Conservation (phyloP, 2,888 invertebrate genomes). For the Euzetes globulus region DNA sequence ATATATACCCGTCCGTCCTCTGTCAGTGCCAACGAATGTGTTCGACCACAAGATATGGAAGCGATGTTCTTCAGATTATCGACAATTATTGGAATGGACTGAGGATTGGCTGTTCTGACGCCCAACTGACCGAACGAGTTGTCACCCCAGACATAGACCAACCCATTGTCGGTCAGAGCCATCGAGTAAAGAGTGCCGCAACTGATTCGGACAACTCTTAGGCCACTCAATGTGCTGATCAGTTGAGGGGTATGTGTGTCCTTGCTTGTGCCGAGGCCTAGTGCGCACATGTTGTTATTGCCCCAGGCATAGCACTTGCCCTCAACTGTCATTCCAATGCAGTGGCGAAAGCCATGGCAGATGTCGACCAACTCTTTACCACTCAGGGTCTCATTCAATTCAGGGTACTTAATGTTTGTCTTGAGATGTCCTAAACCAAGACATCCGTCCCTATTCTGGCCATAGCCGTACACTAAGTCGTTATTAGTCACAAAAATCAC, state of each 20-base stretch:
- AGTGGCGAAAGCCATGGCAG: background rate
- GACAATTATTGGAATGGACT: too few species aligned
- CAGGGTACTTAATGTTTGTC: background rate
- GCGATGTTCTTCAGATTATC: too few species aligned
- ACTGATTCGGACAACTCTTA: background rate
- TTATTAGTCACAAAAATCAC: background rate
- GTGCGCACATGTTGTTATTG: background rate
- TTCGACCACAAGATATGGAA: too few species aligned
- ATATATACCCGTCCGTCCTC: too few species aligned
- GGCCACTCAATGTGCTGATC: background rate
- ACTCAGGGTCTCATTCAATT: background rate
- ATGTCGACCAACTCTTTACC: background rate
- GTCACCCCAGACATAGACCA: too few species aligned
- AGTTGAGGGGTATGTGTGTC: background rate
- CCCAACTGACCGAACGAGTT: too few species aligned
- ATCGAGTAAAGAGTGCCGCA: background rate
- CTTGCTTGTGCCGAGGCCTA: background rate
- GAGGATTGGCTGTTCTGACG: too few species aligned
- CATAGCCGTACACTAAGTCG: background rate
- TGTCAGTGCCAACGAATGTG: too few species aligned
- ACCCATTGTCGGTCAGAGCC: background rate
- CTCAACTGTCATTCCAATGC: background rate
- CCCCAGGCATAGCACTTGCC: constrained; percentile 24
- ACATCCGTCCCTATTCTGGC: background rate
- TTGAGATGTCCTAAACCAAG: background rate